Conservation (phyloP, 2,113 vertebrate species). For the Saccopteryx bilineata region DNA sequence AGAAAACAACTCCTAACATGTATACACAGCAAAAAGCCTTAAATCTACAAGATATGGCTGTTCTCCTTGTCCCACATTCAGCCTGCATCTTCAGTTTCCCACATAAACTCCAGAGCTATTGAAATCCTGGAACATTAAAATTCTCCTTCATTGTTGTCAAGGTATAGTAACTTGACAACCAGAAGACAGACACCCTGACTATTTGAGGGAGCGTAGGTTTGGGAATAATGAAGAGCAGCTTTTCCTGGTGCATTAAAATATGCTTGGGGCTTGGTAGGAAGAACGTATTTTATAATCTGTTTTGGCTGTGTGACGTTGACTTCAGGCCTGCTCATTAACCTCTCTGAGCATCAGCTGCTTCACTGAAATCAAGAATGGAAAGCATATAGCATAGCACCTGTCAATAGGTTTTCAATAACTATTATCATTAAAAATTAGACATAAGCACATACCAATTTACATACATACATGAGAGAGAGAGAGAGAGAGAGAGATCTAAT, state of each 20-base stretch:
- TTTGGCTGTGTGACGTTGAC: slow-evolving; percentile 60
- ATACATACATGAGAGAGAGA: not conserved
- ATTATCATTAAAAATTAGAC: not conserved
- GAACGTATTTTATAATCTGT: slow-evolving; percentile 17
- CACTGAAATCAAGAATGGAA: slow-evolving; percentile 45
- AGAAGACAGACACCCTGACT: slow-evolving; percentile 64
- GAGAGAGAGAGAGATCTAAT: not conserved
- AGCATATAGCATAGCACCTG: not conserved
- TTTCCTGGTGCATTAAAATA: slow-evolving; percentile 58
- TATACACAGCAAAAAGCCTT: slow-evolving; percentile 56
- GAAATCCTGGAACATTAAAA: slow-evolving; percentile 76
- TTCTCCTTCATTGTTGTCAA: slow-evolving; percentile 73
- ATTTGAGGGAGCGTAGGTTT: slow-evolving; percentile 27
- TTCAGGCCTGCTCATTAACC: slow-evolving; percentile 50
- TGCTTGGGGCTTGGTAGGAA: slow-evolving; percentile 14
- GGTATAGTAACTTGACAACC: slow-evolving; percentile 73
- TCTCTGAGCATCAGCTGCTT: slow-evolving; percentile 46
- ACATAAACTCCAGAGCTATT: slow-evolving; percentile 61
- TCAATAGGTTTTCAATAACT: not conserved
- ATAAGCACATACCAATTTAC: not conserved
- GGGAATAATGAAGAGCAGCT: slow-evolving; percentile 63
- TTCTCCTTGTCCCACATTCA: slow-evolving; percentile 38
- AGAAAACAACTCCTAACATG: slow-evolving; percentile 59
- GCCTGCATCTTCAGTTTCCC: slow-evolving; percentile 59
- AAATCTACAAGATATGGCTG: slow-evolving; percentile 67